Evolutionary conservation across 2,888 invertebrate species (phyloP).

Genomic region (Adela reaumurella): DNA sequence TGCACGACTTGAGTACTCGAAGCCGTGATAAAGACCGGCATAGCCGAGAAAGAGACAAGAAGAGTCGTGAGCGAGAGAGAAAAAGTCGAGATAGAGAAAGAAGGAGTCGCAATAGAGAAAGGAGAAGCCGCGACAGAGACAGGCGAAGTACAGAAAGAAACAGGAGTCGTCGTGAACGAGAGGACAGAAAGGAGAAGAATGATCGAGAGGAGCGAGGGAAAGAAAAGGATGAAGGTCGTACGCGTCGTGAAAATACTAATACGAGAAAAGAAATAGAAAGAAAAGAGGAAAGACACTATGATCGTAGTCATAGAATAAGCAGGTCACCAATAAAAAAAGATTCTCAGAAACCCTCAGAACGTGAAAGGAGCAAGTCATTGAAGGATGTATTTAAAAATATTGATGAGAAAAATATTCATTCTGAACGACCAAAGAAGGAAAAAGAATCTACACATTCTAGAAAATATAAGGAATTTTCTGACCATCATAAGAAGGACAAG

Average conservation of each 20-base stretch:
- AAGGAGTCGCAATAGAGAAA: slow-evolving; percentile 13
- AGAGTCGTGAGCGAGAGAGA: slow-evolving; percentile 7
- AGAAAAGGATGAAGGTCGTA: slow-evolving; percentile 7
- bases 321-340: slow-evolving; percentile 3
- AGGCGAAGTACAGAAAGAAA: slow-evolving; percentile 1
- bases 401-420: too few species aligned
- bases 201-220: slow-evolving; percentile 12
- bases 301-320: slow-evolving; percentile 2
- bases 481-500: too few species aligned
- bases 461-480: too few species aligned
- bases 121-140: slow-evolving; percentile 11
- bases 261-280: slow-evolving; percentile 11
- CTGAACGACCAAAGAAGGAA: too few species aligned
- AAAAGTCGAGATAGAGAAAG: not conserved
- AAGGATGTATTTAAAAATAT: too few species aligned
- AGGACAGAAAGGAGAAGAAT: slow-evolving; percentile 10
- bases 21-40: not conserved
- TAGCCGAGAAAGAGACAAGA: slow-evolving; percentile 1
- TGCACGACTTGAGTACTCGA: slow-evolving; percentile 8
- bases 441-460: too few species aligned
- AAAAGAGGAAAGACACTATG: slow-evolving; percentile 8
- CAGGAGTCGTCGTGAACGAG: slow-evolving; percentile 3
- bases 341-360: too few species aligned
- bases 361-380: too few species aligned
- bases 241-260: slow-evolving; percentile 8